phyloP scores from a whole-genome alignment of 2,113 vertebrate genomes.

The Pardalotus punctatus region DNA sequence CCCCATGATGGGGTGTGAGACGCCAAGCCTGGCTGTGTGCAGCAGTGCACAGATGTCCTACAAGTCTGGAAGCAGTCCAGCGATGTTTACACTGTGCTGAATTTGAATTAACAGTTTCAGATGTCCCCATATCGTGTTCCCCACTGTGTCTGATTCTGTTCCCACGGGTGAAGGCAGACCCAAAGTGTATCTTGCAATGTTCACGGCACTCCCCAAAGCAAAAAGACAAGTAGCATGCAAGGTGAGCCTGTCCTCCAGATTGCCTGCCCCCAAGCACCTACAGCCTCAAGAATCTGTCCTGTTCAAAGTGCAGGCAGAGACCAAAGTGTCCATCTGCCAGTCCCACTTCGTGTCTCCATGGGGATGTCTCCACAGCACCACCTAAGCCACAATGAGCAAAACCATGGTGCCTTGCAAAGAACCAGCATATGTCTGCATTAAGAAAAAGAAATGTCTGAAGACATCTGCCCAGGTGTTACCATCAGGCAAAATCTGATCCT shows the following conservation, averaged over 20 bases:
- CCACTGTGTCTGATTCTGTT: neutral
- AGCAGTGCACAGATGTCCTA: neutral
- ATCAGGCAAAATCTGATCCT: neutral
- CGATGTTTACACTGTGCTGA: neutral
- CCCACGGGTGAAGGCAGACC: neutral
- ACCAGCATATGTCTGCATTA: neutral
- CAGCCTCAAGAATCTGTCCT: neutral
- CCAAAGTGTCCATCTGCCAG: neutral
- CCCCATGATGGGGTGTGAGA: neutral
- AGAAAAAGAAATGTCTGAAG: neutral
- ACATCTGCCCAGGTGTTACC: neutral
- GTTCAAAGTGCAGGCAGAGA: neutral
- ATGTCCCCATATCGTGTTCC: neutral
- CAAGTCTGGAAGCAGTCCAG: slow-evolving; percentile 16
- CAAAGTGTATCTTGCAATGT: neutral
- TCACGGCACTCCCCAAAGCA: neutral
- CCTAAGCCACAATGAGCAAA: neutral
- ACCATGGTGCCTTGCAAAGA: neutral
- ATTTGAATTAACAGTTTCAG: neutral
- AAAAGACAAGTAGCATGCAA: neutral
- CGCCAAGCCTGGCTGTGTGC: neutral
- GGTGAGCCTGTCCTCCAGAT: neutral
- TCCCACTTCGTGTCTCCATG: neutral
- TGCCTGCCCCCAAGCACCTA: neutral
- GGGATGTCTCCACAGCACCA: neutral